Percentiles rank a stretch among this genome's conserved stretches.
Conservation (phyloP, 2,113 vertebrate genomes). For the Campylomormyrus tamandua region DNA sequence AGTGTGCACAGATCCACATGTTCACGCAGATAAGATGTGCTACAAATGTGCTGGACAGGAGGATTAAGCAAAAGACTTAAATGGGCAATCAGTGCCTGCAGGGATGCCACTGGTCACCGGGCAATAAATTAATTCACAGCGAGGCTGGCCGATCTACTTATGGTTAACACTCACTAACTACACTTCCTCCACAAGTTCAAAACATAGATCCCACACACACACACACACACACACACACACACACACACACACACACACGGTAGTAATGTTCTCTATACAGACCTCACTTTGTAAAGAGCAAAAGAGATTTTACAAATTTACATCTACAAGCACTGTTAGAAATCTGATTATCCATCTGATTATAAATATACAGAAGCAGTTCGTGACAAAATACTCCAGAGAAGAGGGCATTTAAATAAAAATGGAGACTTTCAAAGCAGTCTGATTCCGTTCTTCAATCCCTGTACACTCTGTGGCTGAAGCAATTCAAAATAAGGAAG, state of each 20-base stretch:
- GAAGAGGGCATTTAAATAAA: neutral
- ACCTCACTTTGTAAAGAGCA: neutral
- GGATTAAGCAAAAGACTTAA: neutral
- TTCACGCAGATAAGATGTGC: neutral
- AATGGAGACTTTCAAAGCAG: neutral
- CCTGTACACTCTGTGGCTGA: neutral
- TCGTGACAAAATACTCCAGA: neutral
- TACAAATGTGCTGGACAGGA: neutral
- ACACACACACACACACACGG: neutral
- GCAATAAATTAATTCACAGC: neutral
- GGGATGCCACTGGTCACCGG: neutral
- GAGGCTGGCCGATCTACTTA: neutral
- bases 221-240: too few species aligned
- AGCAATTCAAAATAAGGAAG: neutral
- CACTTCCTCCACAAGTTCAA: neutral
- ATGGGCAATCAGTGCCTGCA: neutral
- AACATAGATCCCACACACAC: neutral
- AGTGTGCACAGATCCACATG: neutral
- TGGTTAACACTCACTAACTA: neutral
- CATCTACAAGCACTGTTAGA: neutral
- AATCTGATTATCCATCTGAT: neutral
- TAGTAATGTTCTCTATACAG: neutral
- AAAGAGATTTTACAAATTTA: constrained; percentile 3
- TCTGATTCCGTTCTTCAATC: neutral
- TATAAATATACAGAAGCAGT: neutral